Evolutionary conservation across 2,797 vertebrate genomes (phyloP).

Genomic region (Anguilla pacifica): DNA sequence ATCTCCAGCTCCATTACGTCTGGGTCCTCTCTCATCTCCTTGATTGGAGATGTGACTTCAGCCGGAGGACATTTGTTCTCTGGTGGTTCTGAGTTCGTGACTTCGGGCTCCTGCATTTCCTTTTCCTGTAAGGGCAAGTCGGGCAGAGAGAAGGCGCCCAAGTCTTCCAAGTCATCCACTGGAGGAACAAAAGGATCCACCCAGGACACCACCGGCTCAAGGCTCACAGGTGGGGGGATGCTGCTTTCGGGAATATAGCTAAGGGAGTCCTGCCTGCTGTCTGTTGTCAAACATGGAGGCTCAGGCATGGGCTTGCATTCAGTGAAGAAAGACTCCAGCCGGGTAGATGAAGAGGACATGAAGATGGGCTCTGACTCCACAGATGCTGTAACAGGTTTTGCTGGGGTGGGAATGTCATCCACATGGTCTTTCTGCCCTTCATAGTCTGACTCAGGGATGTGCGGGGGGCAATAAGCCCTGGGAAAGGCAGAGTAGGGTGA

Average conservation of each 20-base stretch:
- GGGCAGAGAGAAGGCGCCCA: slow-evolving; percentile 91
- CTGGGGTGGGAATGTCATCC: slow-evolving; percentile 75
- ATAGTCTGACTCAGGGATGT: slow-evolving; percentile 78
- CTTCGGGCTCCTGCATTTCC: slow-evolving; percentile 70
- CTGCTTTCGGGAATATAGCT: slow-evolving; percentile 70
- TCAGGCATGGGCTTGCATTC: slow-evolving; percentile 81
- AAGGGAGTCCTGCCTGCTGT: slow-evolving; percentile 70
- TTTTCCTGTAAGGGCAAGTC: slow-evolving; percentile 89
- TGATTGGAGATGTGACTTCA: slow-evolving; percentile 58
- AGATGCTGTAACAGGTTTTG: slow-evolving; percentile 63
- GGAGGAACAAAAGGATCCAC: slow-evolving; percentile 82
- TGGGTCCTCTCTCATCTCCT: slow-evolving; percentile 61
- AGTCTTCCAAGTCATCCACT: slow-evolving; percentile 88
- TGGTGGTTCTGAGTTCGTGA: slow-evolving; percentile 67
- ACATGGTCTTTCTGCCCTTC: slow-evolving; percentile 81
- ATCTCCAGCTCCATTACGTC: slow-evolving; percentile 69
- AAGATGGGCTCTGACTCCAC: slow-evolving; percentile 76
- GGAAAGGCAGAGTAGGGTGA: slow-evolving; percentile 84
- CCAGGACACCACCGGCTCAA: slow-evolving; percentile 87
- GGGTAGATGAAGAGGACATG: slow-evolving; percentile 75
- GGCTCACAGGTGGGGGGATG: slow-evolving; percentile 61
- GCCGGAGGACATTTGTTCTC: slow-evolving; percentile 66
- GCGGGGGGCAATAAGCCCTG: slow-evolving; percentile 72
- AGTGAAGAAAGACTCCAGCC: slow-evolving; percentile 84
- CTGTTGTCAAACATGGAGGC: slow-evolving; percentile 68